A percentile compares a stretch with the other conserved stretches of the same genome.
Conservation (phyloP, 2,113 vertebrate genomes). For the Galbula dea region DNA sequence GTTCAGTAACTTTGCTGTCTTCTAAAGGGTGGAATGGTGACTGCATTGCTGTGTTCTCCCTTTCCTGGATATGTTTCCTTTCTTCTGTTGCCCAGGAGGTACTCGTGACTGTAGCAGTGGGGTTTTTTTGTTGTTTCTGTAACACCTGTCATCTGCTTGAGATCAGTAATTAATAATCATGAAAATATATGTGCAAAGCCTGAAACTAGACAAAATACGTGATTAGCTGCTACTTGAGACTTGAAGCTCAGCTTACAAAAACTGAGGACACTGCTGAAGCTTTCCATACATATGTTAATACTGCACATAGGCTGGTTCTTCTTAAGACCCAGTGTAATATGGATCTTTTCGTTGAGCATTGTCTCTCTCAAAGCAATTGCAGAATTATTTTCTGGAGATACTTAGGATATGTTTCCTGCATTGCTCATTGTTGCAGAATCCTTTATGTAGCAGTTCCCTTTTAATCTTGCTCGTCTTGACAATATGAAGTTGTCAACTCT, state of each 20-base stretch:
- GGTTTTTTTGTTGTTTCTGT: background rate
- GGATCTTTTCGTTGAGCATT: background rate
- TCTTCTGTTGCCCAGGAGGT: background rate
- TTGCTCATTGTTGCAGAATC: background rate
- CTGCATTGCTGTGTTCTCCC: background rate
- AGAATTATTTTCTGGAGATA: background rate
- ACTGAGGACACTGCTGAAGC: background rate
- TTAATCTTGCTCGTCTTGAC: background rate
- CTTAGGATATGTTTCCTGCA: background rate
- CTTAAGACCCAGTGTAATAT: background rate
- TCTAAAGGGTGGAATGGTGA: background rate
- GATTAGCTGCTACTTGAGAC: background rate
- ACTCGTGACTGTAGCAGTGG: background rate
- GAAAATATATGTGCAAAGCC: background rate
- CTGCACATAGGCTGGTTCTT: background rate
- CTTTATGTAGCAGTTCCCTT: background rate
- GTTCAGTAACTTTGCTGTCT: background rate
- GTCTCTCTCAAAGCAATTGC: background rate
- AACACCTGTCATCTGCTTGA: background rate
- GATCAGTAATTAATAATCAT: background rate
- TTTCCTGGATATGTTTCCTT: background rate
- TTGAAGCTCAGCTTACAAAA: background rate
- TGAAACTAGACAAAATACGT: background rate
- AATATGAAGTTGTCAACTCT: background rate
- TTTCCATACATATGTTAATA: background rate